These are phyloP conservation scores for Calliphora vomitoria DNA, from an alignment of 2,888 invertebrate species.

Conservation along the genomic window DNA sequence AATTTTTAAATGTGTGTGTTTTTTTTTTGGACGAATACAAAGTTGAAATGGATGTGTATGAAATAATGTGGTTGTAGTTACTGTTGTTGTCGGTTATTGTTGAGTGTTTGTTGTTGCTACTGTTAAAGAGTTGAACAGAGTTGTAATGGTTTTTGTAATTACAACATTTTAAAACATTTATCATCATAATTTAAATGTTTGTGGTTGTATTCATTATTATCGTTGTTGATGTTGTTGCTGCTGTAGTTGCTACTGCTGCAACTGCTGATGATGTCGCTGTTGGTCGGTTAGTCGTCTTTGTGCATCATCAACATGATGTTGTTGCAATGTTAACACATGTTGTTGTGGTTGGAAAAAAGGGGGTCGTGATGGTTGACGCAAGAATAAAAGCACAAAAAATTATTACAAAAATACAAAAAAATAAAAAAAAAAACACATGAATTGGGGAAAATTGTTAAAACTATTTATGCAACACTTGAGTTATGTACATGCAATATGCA, in stretches of 20 bases:
- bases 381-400: slow-evolving; percentile 28
- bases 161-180: slow-evolving; percentile 69
- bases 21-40: not conserved
- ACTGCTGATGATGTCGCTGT: slow-evolving; percentile 28
- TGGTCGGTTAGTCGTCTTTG: slow-evolving; percentile 56
- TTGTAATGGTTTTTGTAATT: slow-evolving; percentile 70
- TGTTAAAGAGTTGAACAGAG: slow-evolving; percentile 57
- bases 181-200: slow-evolving; percentile 71
- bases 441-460: slow-evolving; percentile 57
- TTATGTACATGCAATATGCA: slow-evolving; percentile 52
- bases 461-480: slow-evolving; percentile 60
- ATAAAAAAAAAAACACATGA: not conserved
- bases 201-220: slow-evolving; percentile 50
- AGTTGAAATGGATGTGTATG: not conserved
- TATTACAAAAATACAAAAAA: slow-evolving; percentile 21
- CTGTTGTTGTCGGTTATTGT: not conserved
- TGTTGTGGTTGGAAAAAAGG: slow-evolving; percentile 70
- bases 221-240: slow-evolving; percentile 15
- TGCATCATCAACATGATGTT: slow-evolving; percentile 65
- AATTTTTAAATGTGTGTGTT: slow-evolving; percentile 8
- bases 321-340: slow-evolving; percentile 72
- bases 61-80: not conserved
- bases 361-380: slow-evolving; percentile 59
- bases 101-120: slow-evolving; percentile 6
- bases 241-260: not conserved